Evolutionary conservation across 2,888 invertebrate genomes (phyloP), one percentile per base, ranked within the genome.

Genomic region (Xylota sylvarum): DNA sequence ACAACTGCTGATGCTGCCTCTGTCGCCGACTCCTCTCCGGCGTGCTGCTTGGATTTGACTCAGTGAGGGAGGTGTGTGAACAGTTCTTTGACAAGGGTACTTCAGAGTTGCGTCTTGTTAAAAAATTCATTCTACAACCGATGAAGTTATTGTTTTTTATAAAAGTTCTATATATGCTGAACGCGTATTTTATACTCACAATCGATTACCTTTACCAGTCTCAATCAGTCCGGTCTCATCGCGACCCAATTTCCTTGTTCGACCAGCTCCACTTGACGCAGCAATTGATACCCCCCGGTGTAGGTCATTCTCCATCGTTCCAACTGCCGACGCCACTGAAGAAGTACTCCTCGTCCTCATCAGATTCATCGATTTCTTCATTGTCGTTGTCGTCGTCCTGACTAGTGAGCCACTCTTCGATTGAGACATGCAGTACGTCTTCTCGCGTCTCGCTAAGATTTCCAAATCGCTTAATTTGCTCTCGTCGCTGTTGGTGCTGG

Each of bases 381-480:
- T 88, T 88, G 86, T 89, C 89, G 88, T 90, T 90, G 87, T 91
- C 89, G 87, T 90, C 90, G 87, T 91, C 91, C 84, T 92, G 91
- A 88, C 92, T 92, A 89, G 92, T 90, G 89, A 92, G 91, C 92
- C 92, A 92, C 91, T 93, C 93, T 89, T 93, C 93, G 90, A 92
- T 92, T 92, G 93, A 92, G 92, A 92, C 92, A 91, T 92, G 92
- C 90, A 93, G 85, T 90, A 92, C 90, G 91, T 93, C 93, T 92
- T 93, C 92, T 93, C 93, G 88, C 91, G 93, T 91, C 90, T 92
- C 92, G 95, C 95, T 93, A 95, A 93, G 92, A 94, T 94, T 93
- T 95, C 95, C 94, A 95, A 94, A 94, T 94, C 95, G 94, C 93
- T 94, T 94, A 93, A 90, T 89, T 91, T 92, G 92, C 84, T 92